Evolutionary conservation across 2,888 invertebrate genomes (phyloP).

Genomic region (Seladonia tumulorum): DNA sequence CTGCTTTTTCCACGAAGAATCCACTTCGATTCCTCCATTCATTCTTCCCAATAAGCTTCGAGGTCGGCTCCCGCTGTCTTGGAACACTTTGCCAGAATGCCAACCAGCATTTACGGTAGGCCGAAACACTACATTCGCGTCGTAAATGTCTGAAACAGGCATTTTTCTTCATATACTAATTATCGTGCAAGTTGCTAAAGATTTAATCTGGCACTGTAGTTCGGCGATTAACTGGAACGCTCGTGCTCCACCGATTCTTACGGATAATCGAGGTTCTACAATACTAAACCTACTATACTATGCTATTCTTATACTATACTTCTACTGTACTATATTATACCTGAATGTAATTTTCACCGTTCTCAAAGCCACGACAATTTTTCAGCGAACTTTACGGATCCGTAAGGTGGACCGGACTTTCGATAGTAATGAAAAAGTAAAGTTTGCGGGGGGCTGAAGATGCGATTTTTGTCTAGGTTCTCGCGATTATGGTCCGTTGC

Average conservation of each 20-base stretch:
- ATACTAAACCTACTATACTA: too few relatives aligned
- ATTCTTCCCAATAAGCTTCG: slow-evolving; percentile 32
- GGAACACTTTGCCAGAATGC: not conserved
- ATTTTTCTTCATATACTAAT: not conserved
- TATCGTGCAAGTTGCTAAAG: too few relatives aligned
- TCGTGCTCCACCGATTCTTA: too few relatives aligned
- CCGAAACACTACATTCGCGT: not conserved
- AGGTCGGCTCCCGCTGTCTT: slow-evolving; percentile 29
- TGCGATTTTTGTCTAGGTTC: not conserved
- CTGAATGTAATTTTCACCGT: too few relatives aligned
- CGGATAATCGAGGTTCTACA: too few relatives aligned
- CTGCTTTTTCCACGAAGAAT: slow-evolving; percentile 10
- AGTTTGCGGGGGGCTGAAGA: not conserved
- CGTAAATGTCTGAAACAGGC: not conserved
- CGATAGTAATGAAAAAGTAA: not conserved
- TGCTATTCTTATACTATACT: too few relatives aligned
- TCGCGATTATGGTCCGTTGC: not conserved
- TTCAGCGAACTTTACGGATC: too few relatives aligned
- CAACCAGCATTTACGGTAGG: not conserved
- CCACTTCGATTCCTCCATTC: slow-evolving; percentile 16
- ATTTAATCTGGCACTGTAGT: too few relatives aligned
- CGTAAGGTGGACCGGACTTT: not conserved
- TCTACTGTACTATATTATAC: too few relatives aligned
- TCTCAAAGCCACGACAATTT: too few relatives aligned
- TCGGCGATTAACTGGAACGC: too few relatives aligned